Conservation (phyloP, 2,888 invertebrate species). For the Timandra comae region DNA sequence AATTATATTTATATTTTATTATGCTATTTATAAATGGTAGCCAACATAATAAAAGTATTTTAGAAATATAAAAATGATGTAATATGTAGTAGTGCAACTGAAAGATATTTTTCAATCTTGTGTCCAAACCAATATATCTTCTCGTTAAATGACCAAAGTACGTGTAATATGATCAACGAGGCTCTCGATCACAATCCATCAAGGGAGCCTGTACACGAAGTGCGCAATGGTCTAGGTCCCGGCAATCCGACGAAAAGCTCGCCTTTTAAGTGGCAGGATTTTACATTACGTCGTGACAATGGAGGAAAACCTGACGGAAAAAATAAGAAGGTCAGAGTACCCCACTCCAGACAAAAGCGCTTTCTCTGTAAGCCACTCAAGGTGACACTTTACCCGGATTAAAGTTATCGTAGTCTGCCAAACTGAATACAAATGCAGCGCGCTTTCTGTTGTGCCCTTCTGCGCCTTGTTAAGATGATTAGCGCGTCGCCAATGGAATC, state of each 20-base stretch:
- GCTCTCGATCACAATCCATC: slow-evolving; percentile 68
- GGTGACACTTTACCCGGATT: slow-evolving; percentile 75
- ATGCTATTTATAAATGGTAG: no score
- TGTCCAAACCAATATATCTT: slow-evolving; percentile 40
- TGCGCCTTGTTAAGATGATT: slow-evolving; percentile 45
- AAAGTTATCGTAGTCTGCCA: slow-evolving; percentile 72
- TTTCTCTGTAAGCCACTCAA: slow-evolving; percentile 69
- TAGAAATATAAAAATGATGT: no score
- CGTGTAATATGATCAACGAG: slow-evolving; percentile 64
- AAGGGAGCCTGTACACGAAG: slow-evolving; percentile 37
- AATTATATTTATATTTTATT: no score
- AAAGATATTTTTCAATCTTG: slow-evolving; percentile 32
- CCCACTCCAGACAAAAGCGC: slow-evolving; percentile 67
- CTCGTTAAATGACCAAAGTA: slow-evolving; percentile 57
- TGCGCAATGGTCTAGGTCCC: slow-evolving; percentile 44
- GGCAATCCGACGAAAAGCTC: slow-evolving; percentile 45
- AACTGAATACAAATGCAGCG: slow-evolving; percentile 72
- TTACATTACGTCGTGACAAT: slow-evolving; percentile 62
- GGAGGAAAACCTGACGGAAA: slow-evolving; percentile 59
- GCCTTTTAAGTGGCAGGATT: slow-evolving; percentile 53
- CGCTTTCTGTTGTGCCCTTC: slow-evolving; percentile 32
- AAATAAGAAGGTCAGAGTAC: slow-evolving; percentile 65
- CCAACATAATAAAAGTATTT: no score
- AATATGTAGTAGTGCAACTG: no score
- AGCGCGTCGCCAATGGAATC: slow-evolving; percentile 19